Evolutionary conservation across 2,113 vertebrate genomes (phyloP), one percentile per base, ranked within the genome.

Genomic region (Bubo blakistoni): DNA sequence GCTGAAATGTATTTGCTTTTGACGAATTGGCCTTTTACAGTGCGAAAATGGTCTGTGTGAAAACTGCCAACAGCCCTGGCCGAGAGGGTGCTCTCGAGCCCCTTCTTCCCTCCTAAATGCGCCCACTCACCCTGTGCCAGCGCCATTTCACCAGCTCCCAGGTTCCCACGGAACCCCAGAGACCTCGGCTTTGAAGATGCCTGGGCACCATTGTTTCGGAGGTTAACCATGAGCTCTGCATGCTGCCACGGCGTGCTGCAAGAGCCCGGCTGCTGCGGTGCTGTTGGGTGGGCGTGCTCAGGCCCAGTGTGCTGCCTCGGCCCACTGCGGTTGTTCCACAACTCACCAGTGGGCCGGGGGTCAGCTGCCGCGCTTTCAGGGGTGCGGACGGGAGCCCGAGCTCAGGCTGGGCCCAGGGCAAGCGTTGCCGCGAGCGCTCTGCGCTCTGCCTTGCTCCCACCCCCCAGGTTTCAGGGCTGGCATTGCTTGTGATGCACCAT

Each of bases 351-450:
- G 16, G 76, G 11, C 5, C 30, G 13, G 54, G 49, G 44, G 25
- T 11, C 26, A 16, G 32, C n/a, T 19, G 4, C 30, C 9, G 26
- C 2, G 4, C 32, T 44, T 22, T 34, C 21, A 2, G 76, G 44
- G 30, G 14, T 7, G 59, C 55, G 19, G 46, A 10, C 3, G 25
- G 24, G 40, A n/a, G 44, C 63, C 55, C 3, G 16, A 42, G 49
- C 3, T 42, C n/a, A 21, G 57, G 42, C 30, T 16, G 15, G 11
- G 57, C 58, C 49, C 16, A 10, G 49, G 58, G 9, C 42, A 9
- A 24, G n/a, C 4, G 7, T 22, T 6, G 2, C 57, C 4, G 6
- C 3, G 1, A 19, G 55, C 0, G 0, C 47, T 16, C 47, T 8
- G 11, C 8, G 54, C 46, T 25, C 17, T 25, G 30, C 63, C 44